Base-by-base conservation (phyloP, 2,888 invertebrate species). In the Cecidostiba fungosa region DNA sequence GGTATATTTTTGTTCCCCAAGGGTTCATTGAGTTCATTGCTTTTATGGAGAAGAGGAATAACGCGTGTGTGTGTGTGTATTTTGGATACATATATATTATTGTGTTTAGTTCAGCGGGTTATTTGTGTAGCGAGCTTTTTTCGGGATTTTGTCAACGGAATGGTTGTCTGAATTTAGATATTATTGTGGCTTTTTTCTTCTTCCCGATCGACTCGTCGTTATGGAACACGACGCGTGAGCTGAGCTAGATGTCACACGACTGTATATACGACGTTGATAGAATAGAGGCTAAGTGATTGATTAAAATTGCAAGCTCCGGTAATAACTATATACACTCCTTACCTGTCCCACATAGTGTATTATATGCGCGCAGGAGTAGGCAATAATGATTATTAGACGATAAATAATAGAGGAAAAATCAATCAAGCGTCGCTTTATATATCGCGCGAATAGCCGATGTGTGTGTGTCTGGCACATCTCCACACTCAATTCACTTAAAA, bases 381-480 rank as follows among this genome's bases (percentile, higher is more conserved):
- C 29, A 59, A 29, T 73, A 72, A 72, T 77, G 62, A 59, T 77
- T 70, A 72, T 19, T 19, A 59, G 76, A 54, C 32, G 70, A 43
- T 84, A 74, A 84, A 79, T 74, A 26, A 78, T 23, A 66, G 6
- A 66, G 73, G 39, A 70, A 79, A 43, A 23, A 62, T 82, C 14
- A 43, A 78, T 78, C 69, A 76, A 79, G 54, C n/a, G 6, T 39
- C n/a, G 39, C 59, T 32, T 10, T 43, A 10, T 12, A 69, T 29
- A 80, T 50, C 19, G 26, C 29, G 69, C n/a, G n/a, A 26, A 69
- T 54, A 39, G 54, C 32, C 54, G 74, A 14, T 23, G 47, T 43
- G 43, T 12, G 12, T 12, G n/a, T 59, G 23, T 16, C 50, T n/a
- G 6, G 8, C n/a, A 59, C 39, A 80, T 16, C n/a, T 70, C 59